phyloP scores from a whole-genome alignment of 2,888 invertebrate genomes.

The Morpho deidamia region DNA sequence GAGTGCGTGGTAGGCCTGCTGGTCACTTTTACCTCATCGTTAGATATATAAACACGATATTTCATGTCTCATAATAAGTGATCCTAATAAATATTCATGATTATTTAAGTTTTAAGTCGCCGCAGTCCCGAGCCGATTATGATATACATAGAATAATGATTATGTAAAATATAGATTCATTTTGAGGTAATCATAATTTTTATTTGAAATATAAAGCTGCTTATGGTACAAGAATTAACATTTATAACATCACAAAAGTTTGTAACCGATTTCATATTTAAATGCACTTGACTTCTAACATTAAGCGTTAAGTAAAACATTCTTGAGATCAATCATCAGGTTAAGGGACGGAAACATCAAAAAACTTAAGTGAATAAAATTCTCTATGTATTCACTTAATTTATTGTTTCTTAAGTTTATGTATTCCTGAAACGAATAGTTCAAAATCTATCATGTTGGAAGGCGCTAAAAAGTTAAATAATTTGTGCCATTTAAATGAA shows the following conservation, averaged over 20 bases:
- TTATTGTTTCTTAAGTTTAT: too few relatives aligned
- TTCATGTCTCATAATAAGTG: not conserved
- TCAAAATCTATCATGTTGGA: too few relatives aligned
- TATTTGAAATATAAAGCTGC: slow-evolving; percentile 1
- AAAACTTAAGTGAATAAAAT: not conserved
- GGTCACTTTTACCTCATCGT: too few relatives aligned
- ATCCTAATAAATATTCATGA: not conserved
- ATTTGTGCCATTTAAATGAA: too few relatives aligned
- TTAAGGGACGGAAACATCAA: too few relatives aligned
- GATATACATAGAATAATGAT: too few relatives aligned
- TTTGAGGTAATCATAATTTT: not conserved
- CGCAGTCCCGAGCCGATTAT: not conserved
- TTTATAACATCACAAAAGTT: slow-evolving; percentile 15
- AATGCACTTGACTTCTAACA: not conserved
- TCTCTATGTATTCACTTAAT: not conserved
- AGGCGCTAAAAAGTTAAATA: too few relatives aligned
- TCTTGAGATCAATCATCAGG: not conserved
- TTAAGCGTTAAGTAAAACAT: not conserved
- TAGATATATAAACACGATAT: too few relatives aligned
- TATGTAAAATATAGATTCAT: not conserved
- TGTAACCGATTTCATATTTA: slow-evolving; percentile 11
- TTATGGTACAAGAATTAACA: slow-evolving; percentile 11
- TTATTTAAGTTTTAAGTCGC: not conserved
- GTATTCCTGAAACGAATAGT: too few relatives aligned
- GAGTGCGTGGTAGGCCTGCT: too few relatives aligned